Percentiles rank a stretch among this genome's conserved stretches.
Evolutionary conservation across 2,888 invertebrate genomes (phyloP).

Genomic region (Callosobruchus maculatus): DNA sequence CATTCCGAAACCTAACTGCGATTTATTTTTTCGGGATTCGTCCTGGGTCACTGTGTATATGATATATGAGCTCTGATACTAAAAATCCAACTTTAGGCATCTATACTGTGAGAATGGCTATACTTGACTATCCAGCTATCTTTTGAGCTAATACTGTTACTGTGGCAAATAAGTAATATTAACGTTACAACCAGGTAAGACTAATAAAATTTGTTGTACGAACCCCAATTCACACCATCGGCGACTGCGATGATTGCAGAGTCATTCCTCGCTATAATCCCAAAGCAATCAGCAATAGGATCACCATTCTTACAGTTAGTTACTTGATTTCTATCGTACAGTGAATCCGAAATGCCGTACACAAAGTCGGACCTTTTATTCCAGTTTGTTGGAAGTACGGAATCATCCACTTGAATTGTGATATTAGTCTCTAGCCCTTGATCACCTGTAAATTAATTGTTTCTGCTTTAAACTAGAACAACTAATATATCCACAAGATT

Average conservation of each 20-base stretch:
- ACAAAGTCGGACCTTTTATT: slow-evolving; percentile 56
- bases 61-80: too few species aligned
- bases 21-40: too few species aligned
- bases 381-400: slow-evolving; percentile 53
- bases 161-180: too few species aligned
- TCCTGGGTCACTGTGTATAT: too few species aligned
- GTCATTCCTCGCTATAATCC: slow-evolving; percentile 67
- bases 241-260: slow-evolving; percentile 77
- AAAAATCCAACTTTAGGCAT: too few species aligned
- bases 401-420: slow-evolving; percentile 27
- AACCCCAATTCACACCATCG: slow-evolving; percentile 90
- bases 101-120: too few species aligned
- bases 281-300: slow-evolving; percentile 87
- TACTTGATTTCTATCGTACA: slow-evolving; percentile 80
- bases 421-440: slow-evolving; percentile 3
- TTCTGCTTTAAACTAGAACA: too few species aligned
- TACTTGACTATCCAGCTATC: too few species aligned
- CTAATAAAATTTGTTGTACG: slow-evolving; percentile 9
- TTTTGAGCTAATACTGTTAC: too few species aligned
- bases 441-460: slow-evolving; percentile 14
- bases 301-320: slow-evolving; percentile 68
- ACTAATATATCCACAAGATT: too few species aligned
- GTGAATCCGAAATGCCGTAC: slow-evolving; percentile 70
- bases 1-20: too few species aligned
- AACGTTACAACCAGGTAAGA: too few species aligned